Conservation (phyloP, 2,113 vertebrate species). For the Corythornis cristatus region DNA sequence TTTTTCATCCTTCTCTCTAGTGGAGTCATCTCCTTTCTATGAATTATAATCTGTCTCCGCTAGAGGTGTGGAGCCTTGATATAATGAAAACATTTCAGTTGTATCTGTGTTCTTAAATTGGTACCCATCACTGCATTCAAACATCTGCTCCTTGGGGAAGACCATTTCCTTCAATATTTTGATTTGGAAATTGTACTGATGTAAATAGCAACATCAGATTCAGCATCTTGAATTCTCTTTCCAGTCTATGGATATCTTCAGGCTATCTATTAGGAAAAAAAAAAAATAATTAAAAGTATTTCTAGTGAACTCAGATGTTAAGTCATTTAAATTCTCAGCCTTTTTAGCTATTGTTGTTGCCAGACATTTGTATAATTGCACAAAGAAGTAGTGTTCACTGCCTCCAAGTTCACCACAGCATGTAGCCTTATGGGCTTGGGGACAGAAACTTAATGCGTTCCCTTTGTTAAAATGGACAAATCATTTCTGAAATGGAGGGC, state of each 20-base stretch:
- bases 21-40: background rate
- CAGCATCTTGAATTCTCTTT: slow-evolving; percentile 9
- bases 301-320: background rate
- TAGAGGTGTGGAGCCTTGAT: background rate
- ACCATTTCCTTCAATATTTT: slow-evolving; percentile 32
- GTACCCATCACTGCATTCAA: background rate
- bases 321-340: slow-evolving; percentile 9
- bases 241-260: slow-evolving; percentile 26
- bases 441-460: background rate
- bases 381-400: background rate
- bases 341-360: background rate
- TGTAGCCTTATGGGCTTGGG: background rate
- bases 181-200: slow-evolving; percentile 25
- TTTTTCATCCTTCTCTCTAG: background rate
- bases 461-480: background rate
- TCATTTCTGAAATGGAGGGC: background rate
- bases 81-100: background rate
- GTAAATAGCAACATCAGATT: slow-evolving; percentile 22
- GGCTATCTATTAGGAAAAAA: slow-evolving; percentile 18
- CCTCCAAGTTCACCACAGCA: background rate
- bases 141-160: slow-evolving; percentile 18
- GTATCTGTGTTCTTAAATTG: background rate
- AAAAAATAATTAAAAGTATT: background rate
- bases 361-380: background rate
- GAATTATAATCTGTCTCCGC: background rate